These are phyloP conservation scores for Chaetodon auriga DNA, from an alignment of 2,113 vertebrate genomes.

Conservation along the genomic window DNA sequence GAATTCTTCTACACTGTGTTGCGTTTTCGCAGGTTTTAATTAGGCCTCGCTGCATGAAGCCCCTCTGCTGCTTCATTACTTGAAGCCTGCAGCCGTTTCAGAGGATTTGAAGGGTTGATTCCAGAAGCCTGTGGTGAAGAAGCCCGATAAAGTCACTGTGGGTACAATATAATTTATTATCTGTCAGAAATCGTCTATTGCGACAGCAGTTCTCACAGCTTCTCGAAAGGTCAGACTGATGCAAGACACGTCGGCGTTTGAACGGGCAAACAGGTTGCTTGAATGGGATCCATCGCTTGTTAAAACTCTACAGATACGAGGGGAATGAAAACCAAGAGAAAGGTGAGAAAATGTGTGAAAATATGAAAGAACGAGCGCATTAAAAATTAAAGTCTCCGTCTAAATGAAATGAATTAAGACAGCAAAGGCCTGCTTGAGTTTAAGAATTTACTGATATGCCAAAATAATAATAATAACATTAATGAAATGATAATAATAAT, in stretches of 20 bases:
- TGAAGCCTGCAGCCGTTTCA: not conserved
- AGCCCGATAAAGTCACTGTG: slow-evolving; percentile 11
- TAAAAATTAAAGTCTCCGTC: no score
- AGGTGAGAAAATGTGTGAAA: not conserved
- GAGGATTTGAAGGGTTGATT: slow-evolving; percentile 26
- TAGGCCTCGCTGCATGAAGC: slow-evolving; percentile 6
- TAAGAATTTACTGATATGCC: not conserved
- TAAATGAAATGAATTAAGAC: not conserved
- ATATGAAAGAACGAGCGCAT: not conserved
- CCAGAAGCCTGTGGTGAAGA: not conserved
- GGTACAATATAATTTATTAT: slow-evolving; percentile 17
- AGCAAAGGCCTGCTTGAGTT: not conserved
- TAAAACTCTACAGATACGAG: not conserved
- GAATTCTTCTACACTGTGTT: not conserved
- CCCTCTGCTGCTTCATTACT: not conserved
- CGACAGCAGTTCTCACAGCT: slow-evolving; percentile 31
- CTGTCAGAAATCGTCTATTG: slow-evolving; percentile 31
- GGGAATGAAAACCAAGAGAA: not conserved
- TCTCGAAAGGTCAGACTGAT: slow-evolving; percentile 22
- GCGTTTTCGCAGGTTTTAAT: slow-evolving; percentile 13
- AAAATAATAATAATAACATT: not conserved
- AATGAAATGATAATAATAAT: no score
- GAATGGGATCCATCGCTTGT: not conserved
- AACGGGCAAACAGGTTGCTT: not conserved
- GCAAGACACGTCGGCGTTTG: not conserved